Conservation (phyloP, 2,888 invertebrate genomes). For the Empis livida region DNA sequence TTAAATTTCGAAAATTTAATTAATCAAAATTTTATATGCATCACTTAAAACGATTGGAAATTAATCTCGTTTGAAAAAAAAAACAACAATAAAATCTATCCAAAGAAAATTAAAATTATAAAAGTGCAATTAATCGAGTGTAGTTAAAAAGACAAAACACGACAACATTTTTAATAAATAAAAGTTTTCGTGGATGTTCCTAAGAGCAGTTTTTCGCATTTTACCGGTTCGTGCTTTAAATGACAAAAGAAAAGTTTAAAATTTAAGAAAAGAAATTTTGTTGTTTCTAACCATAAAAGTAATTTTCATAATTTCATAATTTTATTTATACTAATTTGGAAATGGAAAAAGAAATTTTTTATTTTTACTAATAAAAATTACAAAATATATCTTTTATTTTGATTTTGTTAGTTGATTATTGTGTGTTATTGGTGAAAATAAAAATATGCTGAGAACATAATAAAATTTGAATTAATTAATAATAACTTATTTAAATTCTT, state of each 20-base stretch:
- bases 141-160: not conserved
- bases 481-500: no score
- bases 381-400: not conserved
- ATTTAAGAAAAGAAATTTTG: not conserved
- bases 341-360: not conserved
- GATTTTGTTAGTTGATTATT: no score
- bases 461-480: no score
- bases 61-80: no score
- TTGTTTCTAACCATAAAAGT: not conserved
- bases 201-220: conserved; percentile 31
- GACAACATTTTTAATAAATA: not conserved
- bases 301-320: not conserved
- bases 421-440: not conserved
- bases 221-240: conserved; percentile 29
- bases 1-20: no score
- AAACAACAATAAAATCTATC: no score
- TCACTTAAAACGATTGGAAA: no score
- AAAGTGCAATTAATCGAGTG: no score
- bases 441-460: not conserved
- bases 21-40: no score
- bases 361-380: not conserved
- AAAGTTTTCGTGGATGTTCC: conserved; percentile 30
- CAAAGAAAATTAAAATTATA: no score
- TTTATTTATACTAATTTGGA: not conserved
- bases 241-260: not conserved